Evolutionary conservation across 2,888 invertebrate genomes (phyloP).

Genomic region (Clanis bilineata): DNA sequence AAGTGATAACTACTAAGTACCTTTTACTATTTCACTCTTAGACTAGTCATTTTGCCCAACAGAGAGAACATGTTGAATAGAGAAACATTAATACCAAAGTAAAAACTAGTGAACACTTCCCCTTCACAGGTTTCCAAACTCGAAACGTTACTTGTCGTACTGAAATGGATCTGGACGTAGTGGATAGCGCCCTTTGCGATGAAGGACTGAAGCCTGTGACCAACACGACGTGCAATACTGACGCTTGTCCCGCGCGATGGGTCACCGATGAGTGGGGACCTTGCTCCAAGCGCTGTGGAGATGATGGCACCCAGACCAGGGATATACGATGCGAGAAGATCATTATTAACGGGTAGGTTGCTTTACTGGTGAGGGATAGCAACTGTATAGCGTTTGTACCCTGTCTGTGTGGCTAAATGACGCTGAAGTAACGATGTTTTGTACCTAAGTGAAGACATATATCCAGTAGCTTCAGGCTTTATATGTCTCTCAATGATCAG

Average conservation of each 20-base stretch:
- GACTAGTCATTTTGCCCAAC: too few species aligned
- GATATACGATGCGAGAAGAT: constrained; percentile 91
- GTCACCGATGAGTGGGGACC: constrained; percentile 88
- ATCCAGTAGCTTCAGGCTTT: too few species aligned
- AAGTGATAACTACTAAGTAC: too few species aligned
- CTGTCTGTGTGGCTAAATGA: too few species aligned
- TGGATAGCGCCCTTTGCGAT: constrained; percentile 90
- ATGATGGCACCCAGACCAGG: constrained; percentile 86
- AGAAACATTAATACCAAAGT: too few species aligned
- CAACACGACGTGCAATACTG: constrained; percentile 87
- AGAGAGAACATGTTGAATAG: too few species aligned
- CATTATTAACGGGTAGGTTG: constrained; percentile 84
- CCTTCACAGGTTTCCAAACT: constrained; percentile 85
- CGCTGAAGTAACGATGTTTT: too few species aligned
- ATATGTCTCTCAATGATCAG: too few species aligned
- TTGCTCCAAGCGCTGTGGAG: constrained; percentile 92
- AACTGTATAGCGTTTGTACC: too few species aligned
- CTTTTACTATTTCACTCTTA: too few species aligned
- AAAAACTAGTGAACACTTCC: too few species aligned
- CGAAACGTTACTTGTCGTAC: constrained; percentile 92
- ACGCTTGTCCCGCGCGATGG: constrained; percentile 92
- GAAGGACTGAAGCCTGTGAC: constrained; percentile 86
- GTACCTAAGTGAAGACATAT: too few species aligned
- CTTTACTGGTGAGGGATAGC: not conserved
- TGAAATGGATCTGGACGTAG: constrained; percentile 86